phyloP scores from a whole-genome alignment of 2,888 invertebrate species.

The Steinernema hermaphroditum region DNA sequence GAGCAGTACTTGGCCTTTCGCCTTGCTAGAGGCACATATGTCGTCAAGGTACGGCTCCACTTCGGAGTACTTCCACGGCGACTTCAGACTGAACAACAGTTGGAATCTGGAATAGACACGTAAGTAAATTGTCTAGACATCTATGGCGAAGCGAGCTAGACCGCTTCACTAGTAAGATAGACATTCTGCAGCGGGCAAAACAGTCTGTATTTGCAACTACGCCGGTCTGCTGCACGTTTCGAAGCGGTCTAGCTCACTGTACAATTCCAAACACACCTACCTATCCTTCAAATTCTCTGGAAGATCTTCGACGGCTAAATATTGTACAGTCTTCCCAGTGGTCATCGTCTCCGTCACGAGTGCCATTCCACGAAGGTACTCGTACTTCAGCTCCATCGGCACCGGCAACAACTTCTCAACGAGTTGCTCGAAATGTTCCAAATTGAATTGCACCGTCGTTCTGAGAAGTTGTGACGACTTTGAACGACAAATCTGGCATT shows the following conservation, averaged over 20 bases:
- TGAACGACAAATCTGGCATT: slow-evolving; percentile 9
- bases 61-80: slow-evolving; percentile 22
- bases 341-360: slow-evolving; percentile 9
- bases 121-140: too few relatives aligned
- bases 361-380: slow-evolving; percentile 14
- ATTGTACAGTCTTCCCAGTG: neutral
- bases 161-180: too few relatives aligned
- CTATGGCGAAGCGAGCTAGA: too few relatives aligned
- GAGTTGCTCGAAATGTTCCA: neutral
- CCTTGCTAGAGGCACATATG: slow-evolving; percentile 1
- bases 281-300: slow-evolving; percentile 13
- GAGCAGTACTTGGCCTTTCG: slow-evolving; percentile 14
- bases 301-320: slow-evolving; percentile 6
- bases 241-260: too few relatives aligned
- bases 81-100: neutral
- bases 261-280: too few relatives aligned
- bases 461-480: slow-evolving; percentile 11
- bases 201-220: too few relatives aligned
- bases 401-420: neutral
- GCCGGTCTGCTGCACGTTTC: too few relatives aligned
- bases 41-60: slow-evolving; percentile 14
- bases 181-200: too few relatives aligned
- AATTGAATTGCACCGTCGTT: neutral
- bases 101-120: neutral
- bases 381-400: slow-evolving; percentile 6